Conservation (phyloP, 2,888 invertebrate species). For the Eupithecia exiguata region DNA sequence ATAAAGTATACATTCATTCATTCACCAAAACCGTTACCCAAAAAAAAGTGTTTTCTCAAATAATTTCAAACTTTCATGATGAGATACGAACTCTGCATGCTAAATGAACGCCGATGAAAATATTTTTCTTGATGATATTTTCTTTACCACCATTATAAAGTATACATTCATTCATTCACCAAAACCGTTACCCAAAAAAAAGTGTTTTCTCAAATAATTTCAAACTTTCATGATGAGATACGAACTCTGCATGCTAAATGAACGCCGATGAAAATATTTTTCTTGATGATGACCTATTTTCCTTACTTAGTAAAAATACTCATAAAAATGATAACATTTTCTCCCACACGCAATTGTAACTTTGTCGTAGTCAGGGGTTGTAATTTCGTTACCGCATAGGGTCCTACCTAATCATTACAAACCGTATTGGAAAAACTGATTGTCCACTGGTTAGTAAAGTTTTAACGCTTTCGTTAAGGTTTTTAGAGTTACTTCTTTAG, state of each 20-base stretch:
- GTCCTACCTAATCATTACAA: constrained; percentile 63
- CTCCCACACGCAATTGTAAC: constrained; percentile 21
- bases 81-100: neutral
- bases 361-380: constrained; percentile 44
- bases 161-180: too few species aligned
- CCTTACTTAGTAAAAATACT: neutral
- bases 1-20: too few species aligned
- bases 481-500: constrained; percentile 45
- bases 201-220: constrained; percentile 1
- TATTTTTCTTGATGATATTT: neutral
- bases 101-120: neutral
- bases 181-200: too few species aligned
- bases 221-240: neutral
- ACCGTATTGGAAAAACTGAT: constrained; percentile 50
- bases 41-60: neutral
- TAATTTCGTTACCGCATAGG: constrained; percentile 65
- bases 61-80: neutral
- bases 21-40: too few species aligned
- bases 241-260: neutral
- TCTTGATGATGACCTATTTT: neutral
- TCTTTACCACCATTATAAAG: too few species aligned
- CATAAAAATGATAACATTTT: neutral
- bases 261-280: neutral
- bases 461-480: constrained; percentile 56
- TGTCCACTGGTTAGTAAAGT: constrained; percentile 53